Conservation (phyloP, 2,888 invertebrate species). For the Belgica antarctica region DNA sequence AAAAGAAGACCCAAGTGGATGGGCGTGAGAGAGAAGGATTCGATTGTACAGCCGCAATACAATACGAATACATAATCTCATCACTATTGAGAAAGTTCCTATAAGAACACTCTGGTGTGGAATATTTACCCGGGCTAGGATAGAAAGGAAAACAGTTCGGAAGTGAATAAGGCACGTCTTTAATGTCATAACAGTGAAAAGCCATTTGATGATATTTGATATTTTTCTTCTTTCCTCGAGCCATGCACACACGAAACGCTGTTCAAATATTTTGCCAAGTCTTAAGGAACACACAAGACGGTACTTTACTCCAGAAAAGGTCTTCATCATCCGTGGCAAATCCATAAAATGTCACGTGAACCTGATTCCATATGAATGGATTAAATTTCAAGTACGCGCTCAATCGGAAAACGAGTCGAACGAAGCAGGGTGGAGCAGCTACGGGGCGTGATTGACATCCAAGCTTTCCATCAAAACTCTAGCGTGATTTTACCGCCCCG, state of each 20-base stretch:
- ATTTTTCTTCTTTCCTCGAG: neutral
- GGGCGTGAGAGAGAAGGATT: no score
- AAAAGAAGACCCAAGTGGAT: no score
- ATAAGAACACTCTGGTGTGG: neutral
- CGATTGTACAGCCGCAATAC: no score
- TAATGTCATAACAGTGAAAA: slow-evolving; percentile 23
- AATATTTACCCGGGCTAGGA: neutral
- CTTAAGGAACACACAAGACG: slow-evolving; percentile 1
- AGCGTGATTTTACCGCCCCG: no score
- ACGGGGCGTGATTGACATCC: no score
- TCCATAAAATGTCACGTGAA: slow-evolving; percentile 31
- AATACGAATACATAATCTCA: neutral
- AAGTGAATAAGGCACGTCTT: slow-evolving; percentile 15
- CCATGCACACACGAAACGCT: neutral
- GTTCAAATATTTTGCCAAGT: neutral
- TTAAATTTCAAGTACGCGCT: slow-evolving; percentile 31
- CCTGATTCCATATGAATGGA: slow-evolving; percentile 8
- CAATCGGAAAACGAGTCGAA: neutral
- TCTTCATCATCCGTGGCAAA: neutral
- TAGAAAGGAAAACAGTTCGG: neutral
- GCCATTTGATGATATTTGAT: slow-evolving; percentile 41
- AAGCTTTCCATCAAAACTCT: no score
- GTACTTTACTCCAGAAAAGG: neutral
- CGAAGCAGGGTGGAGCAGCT: no score
- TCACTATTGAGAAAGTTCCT: neutral